A percentile compares a stretch with the other conserved stretches of the same genome.
These are phyloP conservation scores for Dryas iulia DNA, from an alignment of 1,140 invertebrate species.

Conservation along the genomic window DNA sequence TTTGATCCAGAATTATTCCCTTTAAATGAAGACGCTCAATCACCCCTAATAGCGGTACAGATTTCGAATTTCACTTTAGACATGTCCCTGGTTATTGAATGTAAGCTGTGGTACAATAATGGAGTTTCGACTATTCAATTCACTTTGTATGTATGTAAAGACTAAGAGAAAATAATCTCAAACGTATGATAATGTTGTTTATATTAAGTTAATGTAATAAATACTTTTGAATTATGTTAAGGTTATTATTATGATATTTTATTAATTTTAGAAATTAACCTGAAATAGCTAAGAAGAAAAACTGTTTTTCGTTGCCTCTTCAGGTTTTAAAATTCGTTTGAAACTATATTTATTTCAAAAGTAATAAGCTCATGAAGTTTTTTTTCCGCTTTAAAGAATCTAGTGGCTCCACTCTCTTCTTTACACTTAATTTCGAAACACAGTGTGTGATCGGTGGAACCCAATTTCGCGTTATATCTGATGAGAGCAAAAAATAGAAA, in stretches of 20 bases:
- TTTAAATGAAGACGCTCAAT: conserved; percentile 33
- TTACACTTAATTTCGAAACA: too few species aligned
- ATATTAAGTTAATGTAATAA: background rate
- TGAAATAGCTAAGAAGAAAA: too few species aligned
- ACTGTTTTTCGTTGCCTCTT: too few species aligned
- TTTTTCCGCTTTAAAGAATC: too few species aligned
- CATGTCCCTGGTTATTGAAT: conserved; percentile 56
- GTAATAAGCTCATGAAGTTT: too few species aligned
- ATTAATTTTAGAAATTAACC: too few species aligned
- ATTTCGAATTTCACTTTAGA: conserved; percentile 60
- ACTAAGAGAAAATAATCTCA: background rate
- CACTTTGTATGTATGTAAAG: conserved; percentile 49
- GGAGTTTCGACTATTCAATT: conserved; percentile 52
- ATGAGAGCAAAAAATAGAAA: too few species aligned
- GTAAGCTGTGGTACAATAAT: conserved; percentile 59
- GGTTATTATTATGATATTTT: background rate
- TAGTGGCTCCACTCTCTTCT: too few species aligned
- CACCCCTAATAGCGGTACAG: conserved; percentile 59
- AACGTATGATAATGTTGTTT: background rate
- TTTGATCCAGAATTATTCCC: conserved; percentile 55
- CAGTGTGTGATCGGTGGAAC: too few species aligned
- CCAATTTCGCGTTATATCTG: too few species aligned
- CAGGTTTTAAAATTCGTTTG: too few species aligned
- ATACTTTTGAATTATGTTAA: background rate
- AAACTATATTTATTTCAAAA: too few species aligned